Evolutionary conservation across 2,113 vertebrate species (phyloP).

Genomic region (Antechinus stuartii): DNA sequence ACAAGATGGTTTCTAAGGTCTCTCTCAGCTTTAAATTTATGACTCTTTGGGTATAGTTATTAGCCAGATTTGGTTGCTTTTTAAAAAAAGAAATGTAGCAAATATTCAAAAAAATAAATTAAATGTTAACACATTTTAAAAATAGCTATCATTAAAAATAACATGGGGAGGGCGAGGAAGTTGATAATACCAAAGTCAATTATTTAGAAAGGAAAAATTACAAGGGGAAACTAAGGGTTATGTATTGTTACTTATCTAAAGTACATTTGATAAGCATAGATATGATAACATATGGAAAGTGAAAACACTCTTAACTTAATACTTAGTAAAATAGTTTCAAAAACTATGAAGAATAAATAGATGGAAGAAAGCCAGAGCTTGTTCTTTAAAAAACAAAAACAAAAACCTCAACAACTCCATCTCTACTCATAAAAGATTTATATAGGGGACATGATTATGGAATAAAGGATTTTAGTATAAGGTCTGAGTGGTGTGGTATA

Average conservation of each 20-base stretch:
- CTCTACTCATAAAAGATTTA: not conserved
- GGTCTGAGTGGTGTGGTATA: not conserved
- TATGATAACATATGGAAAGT: not conserved
- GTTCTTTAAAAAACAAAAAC: not conserved
- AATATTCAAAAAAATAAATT: not conserved
- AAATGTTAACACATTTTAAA: not conserved
- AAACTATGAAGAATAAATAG: not conserved
- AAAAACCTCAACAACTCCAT: not conserved
- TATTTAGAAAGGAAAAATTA: not conserved
- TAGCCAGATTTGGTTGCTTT: not conserved
- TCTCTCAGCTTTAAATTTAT: not conserved
- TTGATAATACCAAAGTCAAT: not conserved
- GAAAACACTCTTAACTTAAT: not conserved
- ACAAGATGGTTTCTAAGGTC: not conserved
- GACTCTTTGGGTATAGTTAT: not conserved
- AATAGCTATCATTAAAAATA: not conserved
- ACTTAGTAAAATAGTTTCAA: not conserved
- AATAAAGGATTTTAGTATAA: too few species aligned
- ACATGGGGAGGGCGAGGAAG: not conserved
- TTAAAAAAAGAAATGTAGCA: not conserved
- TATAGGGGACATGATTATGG: not conserved
- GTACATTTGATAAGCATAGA: not conserved
- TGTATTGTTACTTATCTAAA: not conserved
- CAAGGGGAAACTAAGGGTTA: not conserved
- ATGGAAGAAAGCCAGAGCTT: not conserved